These are phyloP conservation scores for Rhagoletis pomonella DNA, from an alignment of 1,140 invertebrate genomes.

Conservation along the genomic window DNA sequence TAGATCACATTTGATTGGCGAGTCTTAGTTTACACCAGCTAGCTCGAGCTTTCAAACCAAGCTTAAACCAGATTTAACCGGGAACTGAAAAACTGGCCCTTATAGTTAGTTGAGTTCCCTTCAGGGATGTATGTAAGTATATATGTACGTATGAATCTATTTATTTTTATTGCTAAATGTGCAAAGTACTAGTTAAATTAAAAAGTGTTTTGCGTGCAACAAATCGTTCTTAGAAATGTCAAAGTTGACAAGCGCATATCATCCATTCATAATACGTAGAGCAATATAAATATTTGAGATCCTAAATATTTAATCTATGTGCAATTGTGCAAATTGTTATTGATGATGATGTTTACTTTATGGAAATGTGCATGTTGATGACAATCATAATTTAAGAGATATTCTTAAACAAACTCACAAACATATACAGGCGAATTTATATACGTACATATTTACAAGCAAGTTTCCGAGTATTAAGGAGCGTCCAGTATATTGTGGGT, in stretches of 20 bases:
- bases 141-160: no score
- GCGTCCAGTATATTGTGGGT: no score
- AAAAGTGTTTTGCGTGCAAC: constrained; percentile 35
- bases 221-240: constrained; percentile 31
- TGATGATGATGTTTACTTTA: constrained; percentile 33
- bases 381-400: constrained; percentile 23
- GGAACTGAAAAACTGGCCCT: no score
- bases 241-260: constrained; percentile 15
- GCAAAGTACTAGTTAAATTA: neutral
- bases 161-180: neutral
- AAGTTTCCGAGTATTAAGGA: no score
- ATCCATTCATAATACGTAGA: neutral
- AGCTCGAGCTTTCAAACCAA: no score
- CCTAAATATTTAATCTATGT: constrained; percentile 11
- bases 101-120: no score
- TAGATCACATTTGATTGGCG: no score
- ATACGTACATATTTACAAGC: neutral
- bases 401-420: neutral
- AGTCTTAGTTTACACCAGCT: no score
- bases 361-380: neutral
- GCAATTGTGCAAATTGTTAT: constrained; percentile 29
- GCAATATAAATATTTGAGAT: neutral
- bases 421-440: neutral
- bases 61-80: no score
- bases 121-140: no score